Conservation (phyloP, 2,888 invertebrate genomes). For the Meteorus colon region DNA sequence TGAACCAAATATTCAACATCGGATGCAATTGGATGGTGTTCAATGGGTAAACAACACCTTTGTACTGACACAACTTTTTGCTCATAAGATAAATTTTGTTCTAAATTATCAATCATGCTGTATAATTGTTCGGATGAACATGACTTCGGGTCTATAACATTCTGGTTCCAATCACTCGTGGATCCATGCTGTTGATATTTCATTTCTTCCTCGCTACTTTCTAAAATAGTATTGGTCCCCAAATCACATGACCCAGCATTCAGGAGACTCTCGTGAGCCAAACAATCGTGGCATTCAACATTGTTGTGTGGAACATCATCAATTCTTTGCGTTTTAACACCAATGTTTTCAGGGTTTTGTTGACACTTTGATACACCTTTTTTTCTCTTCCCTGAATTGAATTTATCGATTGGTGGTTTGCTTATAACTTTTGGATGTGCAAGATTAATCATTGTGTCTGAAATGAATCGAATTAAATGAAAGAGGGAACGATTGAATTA, state of each 20-base stretch:
- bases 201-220: conserved; percentile 28
- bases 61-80: conserved; percentile 29
- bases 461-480: background rate
- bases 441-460: conserved; percentile 56
- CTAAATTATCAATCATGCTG: conserved; percentile 63
- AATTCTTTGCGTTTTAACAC: conserved; percentile 31
- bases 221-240: conserved; percentile 29
- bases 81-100: conserved; percentile 52
- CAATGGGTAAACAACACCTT: conserved; percentile 25
- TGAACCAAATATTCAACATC: conserved; percentile 27
- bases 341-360: background rate
- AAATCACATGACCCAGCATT: background rate
- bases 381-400: conserved; percentile 24
- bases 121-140: conserved; percentile 64
- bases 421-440: conserved; percentile 55
- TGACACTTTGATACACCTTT: background rate
- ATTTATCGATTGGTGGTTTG: conserved; percentile 55
- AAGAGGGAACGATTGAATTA: background rate
- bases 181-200: conserved; percentile 35
- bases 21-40: conserved; percentile 5
- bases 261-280: conserved; percentile 20
- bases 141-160: conserved; percentile 60
- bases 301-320: background rate
- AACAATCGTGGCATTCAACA: conserved; percentile 18
- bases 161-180: conserved; percentile 61